A percentile compares a stretch with the other conserved stretches of the same genome.
These are phyloP conservation scores for Temnopleurus reevesii DNA, from an alignment of 53 echinoderm and acorn worm species.

Conservation along the genomic window DNA sequence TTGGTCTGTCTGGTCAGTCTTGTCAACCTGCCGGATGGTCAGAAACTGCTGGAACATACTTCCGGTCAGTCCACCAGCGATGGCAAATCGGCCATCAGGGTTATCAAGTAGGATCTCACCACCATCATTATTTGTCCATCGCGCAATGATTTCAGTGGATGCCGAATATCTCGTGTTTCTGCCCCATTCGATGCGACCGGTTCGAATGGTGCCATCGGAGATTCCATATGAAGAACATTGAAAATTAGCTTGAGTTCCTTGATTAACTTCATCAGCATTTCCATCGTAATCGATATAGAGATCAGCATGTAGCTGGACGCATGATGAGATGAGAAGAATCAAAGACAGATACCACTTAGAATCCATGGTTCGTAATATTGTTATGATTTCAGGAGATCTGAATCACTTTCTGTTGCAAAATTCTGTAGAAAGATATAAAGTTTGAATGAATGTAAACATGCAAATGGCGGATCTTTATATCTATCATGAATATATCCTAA, in stretches of 20 bases:
- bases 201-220: not conserved
- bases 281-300: not conserved
- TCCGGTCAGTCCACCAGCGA: not conserved
- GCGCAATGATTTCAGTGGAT: not conserved
- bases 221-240: not conserved
- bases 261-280: not conserved
- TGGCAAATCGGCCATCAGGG: not conserved
- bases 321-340: not conserved
- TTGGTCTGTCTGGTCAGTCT: slow-evolving; percentile 26
- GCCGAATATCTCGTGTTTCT: slow-evolving; percentile 18
- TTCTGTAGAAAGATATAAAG: too few relatives aligned
- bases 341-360: not conserved
- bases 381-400: not conserved
- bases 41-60: not conserved
- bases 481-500: too few relatives aligned
- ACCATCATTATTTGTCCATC: slow-evolving; percentile 14
- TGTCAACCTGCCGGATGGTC: not conserved
- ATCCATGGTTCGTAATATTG: not conserved
- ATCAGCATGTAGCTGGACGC: not conserved
- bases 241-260: not conserved
- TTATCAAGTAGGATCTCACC: not conserved
- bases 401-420: too few relatives aligned
- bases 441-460: too few relatives aligned
- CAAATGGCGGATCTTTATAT: too few relatives aligned
- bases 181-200: slow-evolving; percentile 8